Percentiles rank a stretch among this genome's conserved stretches.
Conservation (phyloP, 2,888 invertebrate genomes). For the Cordylochernes scorpioides region DNA sequence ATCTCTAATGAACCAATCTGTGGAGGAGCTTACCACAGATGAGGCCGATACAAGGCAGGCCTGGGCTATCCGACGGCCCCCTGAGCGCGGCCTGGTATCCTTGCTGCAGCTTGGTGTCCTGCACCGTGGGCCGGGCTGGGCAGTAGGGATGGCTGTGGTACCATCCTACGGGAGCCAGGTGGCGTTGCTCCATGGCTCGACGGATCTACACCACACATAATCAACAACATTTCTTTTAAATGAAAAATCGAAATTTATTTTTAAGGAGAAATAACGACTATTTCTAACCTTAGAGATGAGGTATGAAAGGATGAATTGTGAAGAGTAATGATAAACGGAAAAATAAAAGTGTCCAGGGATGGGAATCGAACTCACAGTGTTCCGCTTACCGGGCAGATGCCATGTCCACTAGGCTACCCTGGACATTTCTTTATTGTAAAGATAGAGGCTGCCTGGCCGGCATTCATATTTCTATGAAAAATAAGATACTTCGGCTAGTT, state of each 20-base stretch:
- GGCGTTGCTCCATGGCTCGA: constrained; percentile 49
- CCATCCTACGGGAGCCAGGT: constrained; percentile 65
- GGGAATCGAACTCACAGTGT: too few relatives aligned
- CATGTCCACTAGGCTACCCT: too few relatives aligned
- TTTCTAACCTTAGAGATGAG: not conserved
- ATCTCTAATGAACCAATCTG: too few relatives aligned
- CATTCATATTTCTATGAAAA: too few relatives aligned
- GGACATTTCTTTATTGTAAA: too few relatives aligned
- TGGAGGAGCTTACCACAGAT: constrained; percentile 51
- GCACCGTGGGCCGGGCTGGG: constrained; percentile 38
- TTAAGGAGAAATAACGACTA: not conserved
- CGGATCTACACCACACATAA: constrained; percentile 30
- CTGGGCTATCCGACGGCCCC: constrained; percentile 64
- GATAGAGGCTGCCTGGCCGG: too few relatives aligned
- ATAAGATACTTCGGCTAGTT: too few relatives aligned
- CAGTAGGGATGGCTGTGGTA: constrained; percentile 63
- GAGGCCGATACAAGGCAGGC: constrained; percentile 69
- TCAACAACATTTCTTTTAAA: not conserved
- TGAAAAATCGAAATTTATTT: not conserved
- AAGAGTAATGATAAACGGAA: too few relatives aligned
- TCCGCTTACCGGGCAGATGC: too few relatives aligned
- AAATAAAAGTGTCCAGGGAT: too few relatives aligned
- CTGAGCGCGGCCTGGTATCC: constrained; percentile 86
- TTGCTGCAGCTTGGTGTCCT: constrained; percentile 72
- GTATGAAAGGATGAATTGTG: too few relatives aligned